phyloP scores from a whole-genome alignment of 2,888 invertebrate genomes.

The Catocala sponsa region DNA sequence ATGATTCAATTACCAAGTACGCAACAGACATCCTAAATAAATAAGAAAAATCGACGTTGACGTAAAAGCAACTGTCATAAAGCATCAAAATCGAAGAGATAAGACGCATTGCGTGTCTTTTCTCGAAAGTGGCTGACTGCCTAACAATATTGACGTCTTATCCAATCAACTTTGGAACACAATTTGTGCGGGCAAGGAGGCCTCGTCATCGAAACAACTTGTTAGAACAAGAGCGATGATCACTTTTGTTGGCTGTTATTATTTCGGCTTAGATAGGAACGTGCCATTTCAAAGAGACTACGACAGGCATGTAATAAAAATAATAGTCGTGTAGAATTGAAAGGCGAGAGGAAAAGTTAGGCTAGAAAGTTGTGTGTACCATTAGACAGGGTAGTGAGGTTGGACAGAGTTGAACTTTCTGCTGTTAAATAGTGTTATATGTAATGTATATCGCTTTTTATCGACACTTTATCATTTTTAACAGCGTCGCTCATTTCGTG shows the following conservation, averaged over 20 bases:
- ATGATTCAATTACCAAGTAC: constrained; percentile 24
- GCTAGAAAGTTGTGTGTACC: no score
- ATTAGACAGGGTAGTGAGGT: no score
- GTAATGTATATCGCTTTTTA: no score
- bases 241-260: constrained; percentile 1
- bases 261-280: not conserved
- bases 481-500: no score
- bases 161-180: constrained; percentile 46
- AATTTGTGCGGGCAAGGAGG: constrained; percentile 38
- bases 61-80: constrained; percentile 18
- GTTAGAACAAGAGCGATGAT: constrained; percentile 2
- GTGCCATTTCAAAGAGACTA: no score
- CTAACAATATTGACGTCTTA: constrained; percentile 43
- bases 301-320: no score
- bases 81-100: constrained; percentile 23
- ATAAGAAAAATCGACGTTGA: constrained; percentile 21
- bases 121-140: constrained; percentile 27
- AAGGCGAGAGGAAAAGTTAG: no score
- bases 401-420: no score
- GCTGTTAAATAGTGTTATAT: no score
- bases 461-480: no score
- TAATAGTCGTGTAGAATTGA: no score
- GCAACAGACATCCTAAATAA: constrained; percentile 19
- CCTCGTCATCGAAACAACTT: constrained; percentile 20
- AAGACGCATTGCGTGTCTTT: constrained; percentile 40